Percentiles rank a stretch among this genome's conserved stretches.
Evolutionary conservation across 53 echinoderm and acorn worm species (phyloP).

Genomic region (Temnopleurus reevesii): DNA sequence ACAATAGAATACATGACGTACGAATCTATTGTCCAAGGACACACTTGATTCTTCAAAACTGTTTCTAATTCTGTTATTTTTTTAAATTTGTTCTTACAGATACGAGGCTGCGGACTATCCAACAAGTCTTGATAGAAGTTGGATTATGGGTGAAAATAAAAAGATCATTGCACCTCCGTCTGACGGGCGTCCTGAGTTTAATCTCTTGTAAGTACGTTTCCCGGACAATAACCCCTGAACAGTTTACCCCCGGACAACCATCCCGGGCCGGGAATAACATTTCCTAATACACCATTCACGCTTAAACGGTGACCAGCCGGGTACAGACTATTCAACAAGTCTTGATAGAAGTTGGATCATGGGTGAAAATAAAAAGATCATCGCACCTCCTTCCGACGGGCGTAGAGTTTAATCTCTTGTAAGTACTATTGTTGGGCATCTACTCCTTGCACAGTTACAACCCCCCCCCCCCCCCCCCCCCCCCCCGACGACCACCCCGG

Average conservation of each 20-base stretch:
- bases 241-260: no score
- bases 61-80: background rate
- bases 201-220: conserved; percentile 25
- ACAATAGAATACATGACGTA: no score
- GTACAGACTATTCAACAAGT: background rate
- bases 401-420: conserved; percentile 28
- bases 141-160: conserved; percentile 47
- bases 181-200: background rate
- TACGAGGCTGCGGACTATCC: conserved; percentile 45
- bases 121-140: conserved; percentile 6
- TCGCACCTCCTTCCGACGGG: background rate
- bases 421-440: no score
- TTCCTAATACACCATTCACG: no score
- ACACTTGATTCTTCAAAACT: no score
- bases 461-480: no score
- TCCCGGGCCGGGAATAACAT: no score
- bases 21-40: no score
- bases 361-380: conserved; percentile 28
- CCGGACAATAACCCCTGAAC: no score
- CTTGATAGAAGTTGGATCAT: conserved; percentile 50
- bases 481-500: no score
- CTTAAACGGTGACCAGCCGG: no score
- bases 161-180: background rate
- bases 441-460: no score
- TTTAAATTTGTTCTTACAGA: background rate